Evolutionary conservation across 1,140 invertebrate species (phyloP).

Genomic region (Zeugodacus cucurbitae): DNA sequence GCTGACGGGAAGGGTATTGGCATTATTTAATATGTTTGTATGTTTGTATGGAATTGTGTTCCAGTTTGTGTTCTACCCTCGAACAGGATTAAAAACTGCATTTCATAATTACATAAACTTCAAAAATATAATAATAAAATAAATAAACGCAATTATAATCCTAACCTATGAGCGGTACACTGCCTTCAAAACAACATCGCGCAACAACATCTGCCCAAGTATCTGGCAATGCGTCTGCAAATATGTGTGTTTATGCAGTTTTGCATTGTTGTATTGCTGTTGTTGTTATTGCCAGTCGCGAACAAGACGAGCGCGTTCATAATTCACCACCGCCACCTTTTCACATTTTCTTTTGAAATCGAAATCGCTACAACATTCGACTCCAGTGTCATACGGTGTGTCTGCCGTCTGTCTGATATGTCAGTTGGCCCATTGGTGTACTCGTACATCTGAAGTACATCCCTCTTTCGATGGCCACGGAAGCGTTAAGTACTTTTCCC

Average conservation of each 20-base stretch:
- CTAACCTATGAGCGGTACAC: background rate
- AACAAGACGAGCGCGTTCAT: background rate
- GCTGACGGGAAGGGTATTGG: background rate
- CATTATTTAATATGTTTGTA: background rate
- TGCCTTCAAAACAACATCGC: background rate
- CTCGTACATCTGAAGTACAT: background rate
- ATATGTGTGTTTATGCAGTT: background rate
- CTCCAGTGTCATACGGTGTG: conserved; percentile 40
- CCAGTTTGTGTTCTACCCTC: background rate
- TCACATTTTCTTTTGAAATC: background rate
- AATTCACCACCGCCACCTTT: background rate
- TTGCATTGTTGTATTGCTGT: background rate
- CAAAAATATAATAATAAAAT: background rate
- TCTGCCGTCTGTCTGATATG: background rate
- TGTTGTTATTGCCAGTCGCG: background rate
- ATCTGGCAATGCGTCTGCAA: background rate
- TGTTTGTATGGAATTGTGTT: background rate
- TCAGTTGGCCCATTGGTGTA: background rate
- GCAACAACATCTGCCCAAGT: background rate
- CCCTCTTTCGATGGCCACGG: conserved; percentile 22
- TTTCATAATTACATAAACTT: conserved; percentile 8
- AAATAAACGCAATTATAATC: background rate
- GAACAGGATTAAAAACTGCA: background rate
- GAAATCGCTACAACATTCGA: conserved; percentile 40
- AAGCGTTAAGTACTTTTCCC: background rate